A percentile compares a stretch with the other conserved stretches of the same genome.
Evolutionary conservation across 2,113 vertebrate genomes (phyloP).

Genomic region (Lepus americanus): DNA sequence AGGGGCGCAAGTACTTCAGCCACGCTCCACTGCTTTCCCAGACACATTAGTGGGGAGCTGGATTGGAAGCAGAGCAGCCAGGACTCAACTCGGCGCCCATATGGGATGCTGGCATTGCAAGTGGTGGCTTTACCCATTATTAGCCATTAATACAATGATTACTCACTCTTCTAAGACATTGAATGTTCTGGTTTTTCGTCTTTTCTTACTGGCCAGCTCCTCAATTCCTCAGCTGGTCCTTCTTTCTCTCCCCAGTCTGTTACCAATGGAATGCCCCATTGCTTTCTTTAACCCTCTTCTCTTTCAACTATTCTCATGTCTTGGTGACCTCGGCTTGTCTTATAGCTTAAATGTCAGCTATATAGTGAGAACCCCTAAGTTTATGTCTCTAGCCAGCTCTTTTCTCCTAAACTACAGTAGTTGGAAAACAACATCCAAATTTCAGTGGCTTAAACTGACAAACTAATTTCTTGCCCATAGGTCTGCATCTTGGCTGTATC

Average conservation of each 20-base stretch:
- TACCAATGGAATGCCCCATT: no score
- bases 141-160: neutral
- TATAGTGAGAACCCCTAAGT: neutral
- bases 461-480: neutral
- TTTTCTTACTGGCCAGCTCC: neutral
- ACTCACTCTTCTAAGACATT: neutral
- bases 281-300: neutral
- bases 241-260: neutral
- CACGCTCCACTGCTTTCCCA: no score
- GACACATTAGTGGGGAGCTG: no score
- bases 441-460: neutral
- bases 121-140: no score
- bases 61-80: no score
- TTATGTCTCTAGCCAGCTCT: neutral
- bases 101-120: no score
- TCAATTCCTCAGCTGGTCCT: neutral
- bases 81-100: no score
- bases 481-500: neutral
- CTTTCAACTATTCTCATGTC: neutral
- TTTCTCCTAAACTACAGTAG: neutral
- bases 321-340: slow-evolving; percentile 4
- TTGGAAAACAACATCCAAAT: neutral
- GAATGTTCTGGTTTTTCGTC: neutral
- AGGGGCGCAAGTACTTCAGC: no score
- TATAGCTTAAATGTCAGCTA: neutral